Evolutionary conservation across 1,140 invertebrate species (phyloP).

Genomic region (Drosophila novamexicana): DNA sequence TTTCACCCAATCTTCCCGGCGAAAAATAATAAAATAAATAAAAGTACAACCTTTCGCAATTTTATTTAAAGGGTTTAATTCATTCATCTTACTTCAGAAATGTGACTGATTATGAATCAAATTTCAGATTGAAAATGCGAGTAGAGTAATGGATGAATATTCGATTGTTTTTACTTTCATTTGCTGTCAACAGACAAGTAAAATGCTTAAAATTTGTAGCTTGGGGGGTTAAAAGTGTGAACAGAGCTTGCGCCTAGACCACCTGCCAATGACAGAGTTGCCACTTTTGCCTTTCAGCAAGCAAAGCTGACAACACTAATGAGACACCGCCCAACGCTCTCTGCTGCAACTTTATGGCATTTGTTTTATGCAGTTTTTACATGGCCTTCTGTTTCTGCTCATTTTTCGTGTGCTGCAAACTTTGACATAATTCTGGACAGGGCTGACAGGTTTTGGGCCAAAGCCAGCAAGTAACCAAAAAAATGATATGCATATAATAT

Average conservation of each 20-base stretch:
- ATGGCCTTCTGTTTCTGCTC: constrained; percentile 30
- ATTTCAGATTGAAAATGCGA: neutral
- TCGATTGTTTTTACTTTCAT: neutral
- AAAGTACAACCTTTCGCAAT: too few relatives aligned
- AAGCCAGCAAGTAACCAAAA: constrained; percentile 45
- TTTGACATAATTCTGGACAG: constrained; percentile 80
- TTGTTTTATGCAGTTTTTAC: constrained; percentile 72
- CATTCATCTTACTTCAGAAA: neutral
- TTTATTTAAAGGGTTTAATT: too few relatives aligned
- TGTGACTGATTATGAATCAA: neutral
- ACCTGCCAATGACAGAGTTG: constrained; percentile 57
- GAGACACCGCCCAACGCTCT: constrained; percentile 46
- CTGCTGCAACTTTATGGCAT: constrained; percentile 66
- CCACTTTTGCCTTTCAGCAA: constrained; percentile 14
- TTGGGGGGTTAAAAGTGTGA: neutral
- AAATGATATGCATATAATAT: constrained; percentile 36
- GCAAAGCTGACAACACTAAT: constrained; percentile 74
- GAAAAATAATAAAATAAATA: too few relatives aligned
- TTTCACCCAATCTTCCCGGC: too few relatives aligned
- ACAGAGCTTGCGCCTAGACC: constrained; percentile 30
- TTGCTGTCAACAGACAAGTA: neutral
- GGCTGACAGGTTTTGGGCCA: constrained; percentile 58
- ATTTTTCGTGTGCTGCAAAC: constrained; percentile 64
- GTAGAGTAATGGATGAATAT: neutral
- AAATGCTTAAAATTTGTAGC: neutral